Percentiles rank a stretch among this genome's conserved stretches.
Evolutionary conservation across 2,888 invertebrate species (phyloP).

Genomic region (Isotomurus palustris): DNA sequence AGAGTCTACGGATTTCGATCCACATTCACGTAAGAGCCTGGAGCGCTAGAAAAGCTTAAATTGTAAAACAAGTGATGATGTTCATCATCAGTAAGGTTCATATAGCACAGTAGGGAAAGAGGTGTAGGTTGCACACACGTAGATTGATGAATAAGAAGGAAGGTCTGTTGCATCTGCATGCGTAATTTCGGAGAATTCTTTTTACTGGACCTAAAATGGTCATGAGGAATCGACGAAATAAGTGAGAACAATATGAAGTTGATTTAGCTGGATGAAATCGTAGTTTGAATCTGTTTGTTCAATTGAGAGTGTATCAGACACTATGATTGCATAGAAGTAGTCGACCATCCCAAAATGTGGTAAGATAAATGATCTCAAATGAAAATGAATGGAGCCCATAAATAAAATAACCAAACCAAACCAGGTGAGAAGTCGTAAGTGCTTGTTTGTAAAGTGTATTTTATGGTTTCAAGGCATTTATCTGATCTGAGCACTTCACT

Average conservation of each 20-base stretch:
- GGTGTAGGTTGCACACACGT: too few species aligned
- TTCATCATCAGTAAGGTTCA: too few species aligned
- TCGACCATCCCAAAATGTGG: neutral
- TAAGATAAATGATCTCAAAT: conserved; percentile 6
- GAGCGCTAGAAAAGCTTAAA: too few species aligned
- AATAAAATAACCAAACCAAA: conserved; percentile 8
- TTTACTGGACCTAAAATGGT: neutral
- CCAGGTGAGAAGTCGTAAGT: conserved; percentile 10
- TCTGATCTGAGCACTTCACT: conserved; percentile 1
- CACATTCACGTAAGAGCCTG: too few species aligned
- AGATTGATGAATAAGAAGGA: too few species aligned
- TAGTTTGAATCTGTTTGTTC: neutral
- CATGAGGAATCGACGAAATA: neutral
- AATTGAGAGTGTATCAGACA: too few species aligned
- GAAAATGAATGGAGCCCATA: conserved; percentile 3
- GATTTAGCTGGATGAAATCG: conserved; percentile 3
- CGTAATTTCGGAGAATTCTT: neutral
- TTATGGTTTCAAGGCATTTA: conserved; percentile 6
- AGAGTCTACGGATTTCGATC: too few species aligned
- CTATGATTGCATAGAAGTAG: neutral
- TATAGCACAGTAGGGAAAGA: too few species aligned
- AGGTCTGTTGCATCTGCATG: too few species aligned
- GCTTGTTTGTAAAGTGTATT: conserved; percentile 6
- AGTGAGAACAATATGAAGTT: conserved; percentile 4
- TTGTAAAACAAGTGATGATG: too few species aligned